These are phyloP conservation scores for Ips typographus DNA, from an alignment of 1,140 invertebrate genomes.

Conservation along the genomic window DNA sequence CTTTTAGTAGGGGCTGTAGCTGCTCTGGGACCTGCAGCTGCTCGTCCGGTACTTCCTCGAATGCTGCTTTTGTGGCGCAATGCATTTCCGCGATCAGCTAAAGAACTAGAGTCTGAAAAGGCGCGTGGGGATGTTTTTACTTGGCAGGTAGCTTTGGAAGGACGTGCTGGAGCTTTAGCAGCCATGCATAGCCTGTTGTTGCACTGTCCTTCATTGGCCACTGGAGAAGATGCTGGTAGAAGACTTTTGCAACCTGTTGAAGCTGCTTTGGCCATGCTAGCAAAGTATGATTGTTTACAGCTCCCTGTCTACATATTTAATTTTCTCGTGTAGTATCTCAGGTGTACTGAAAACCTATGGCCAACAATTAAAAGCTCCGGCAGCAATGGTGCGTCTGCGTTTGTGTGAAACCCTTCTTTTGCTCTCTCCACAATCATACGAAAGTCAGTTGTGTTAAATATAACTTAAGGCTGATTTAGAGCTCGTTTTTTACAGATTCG, in stretches of 20 bases:
- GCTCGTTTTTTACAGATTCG: slow-evolving; percentile 58
- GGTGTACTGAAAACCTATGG: slow-evolving; percentile 90
- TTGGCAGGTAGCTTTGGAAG: slow-evolving; percentile 98
- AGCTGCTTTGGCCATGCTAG: slow-evolving; percentile 90
- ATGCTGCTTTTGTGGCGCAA: slow-evolving; percentile 97
- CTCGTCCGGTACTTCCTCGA: slow-evolving; percentile 83
- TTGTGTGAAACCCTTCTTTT: slow-evolving; percentile 88
- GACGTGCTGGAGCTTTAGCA: slow-evolving; percentile 91
- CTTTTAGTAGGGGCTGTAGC: slow-evolving; percentile 94
- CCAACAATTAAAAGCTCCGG: slow-evolving; percentile 89
- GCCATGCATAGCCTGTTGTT: slow-evolving; percentile 92
- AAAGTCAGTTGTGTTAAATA: slow-evolving; percentile 60
- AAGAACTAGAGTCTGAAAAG: slow-evolving; percentile 96
- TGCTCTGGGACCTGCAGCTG: slow-evolving; percentile 88
- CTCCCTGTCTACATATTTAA: background rate
- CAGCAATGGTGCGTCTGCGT: slow-evolving; percentile 87
- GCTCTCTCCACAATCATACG: slow-evolving; percentile 80
- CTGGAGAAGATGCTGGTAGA: slow-evolving; percentile 87
- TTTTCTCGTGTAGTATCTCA: slow-evolving; percentile 64
- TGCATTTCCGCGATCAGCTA: slow-evolving; percentile 93
- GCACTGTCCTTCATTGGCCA: slow-evolving; percentile 87
- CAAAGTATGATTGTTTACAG: slow-evolving; percentile 70
- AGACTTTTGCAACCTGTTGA: slow-evolving; percentile 86
- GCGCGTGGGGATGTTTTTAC: slow-evolving; percentile 97
- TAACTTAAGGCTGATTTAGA: slow-evolving; percentile 1